Base-by-base conservation (phyloP, 2,888 invertebrate genomes). In the Hirtodrosophila cameraria region DNA sequence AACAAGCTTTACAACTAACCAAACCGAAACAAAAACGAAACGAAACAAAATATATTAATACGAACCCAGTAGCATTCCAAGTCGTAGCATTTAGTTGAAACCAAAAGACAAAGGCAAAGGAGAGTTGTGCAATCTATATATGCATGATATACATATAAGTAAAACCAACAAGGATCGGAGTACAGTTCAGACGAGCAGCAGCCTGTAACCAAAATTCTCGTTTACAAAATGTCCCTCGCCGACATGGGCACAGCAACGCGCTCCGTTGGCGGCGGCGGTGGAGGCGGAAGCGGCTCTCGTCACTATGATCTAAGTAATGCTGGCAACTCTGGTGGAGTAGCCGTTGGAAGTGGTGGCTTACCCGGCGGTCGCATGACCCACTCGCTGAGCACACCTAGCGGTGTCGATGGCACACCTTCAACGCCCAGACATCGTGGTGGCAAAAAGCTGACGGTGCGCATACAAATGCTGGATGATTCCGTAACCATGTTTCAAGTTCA, bases 401-500 rank as follows among this genome's bases (percentile, higher is more conserved):
- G 96, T 71, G 96, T 96, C 86, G 96, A 96, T 92, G 91, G 90
- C 12, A 89, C 91, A 48, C 92, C 92, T 68, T 93, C 95, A 66
- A 95, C 96, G 70, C 95, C 96, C 48, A 93, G 95, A 75, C 95
- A 96, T 76, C 96, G 95, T 86, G 96, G 96, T 88, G 97, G 97
- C 89, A 97, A 97, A 91, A 97, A 97, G 94, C 93, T 97, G 68
- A 96, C 96, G 50, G 94, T 97, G 68, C 92, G 96, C 78, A 95
- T 97, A 53, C 96, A 96, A 91, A 97, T 97, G 97, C 92, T 97
- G 76, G 97, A 97, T 90, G 97, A 97, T 91, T 94, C 95, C 48
- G 93, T 96, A 89, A 96, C 96, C 79, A 95, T 97, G 93, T 97
- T 97, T 92, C 97, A 97, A 94, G 95, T 97, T 77, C 97, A 97